phyloP scores from a whole-genome alignment of 1,140 invertebrate species.

The Lycorma delicatula region DNA sequence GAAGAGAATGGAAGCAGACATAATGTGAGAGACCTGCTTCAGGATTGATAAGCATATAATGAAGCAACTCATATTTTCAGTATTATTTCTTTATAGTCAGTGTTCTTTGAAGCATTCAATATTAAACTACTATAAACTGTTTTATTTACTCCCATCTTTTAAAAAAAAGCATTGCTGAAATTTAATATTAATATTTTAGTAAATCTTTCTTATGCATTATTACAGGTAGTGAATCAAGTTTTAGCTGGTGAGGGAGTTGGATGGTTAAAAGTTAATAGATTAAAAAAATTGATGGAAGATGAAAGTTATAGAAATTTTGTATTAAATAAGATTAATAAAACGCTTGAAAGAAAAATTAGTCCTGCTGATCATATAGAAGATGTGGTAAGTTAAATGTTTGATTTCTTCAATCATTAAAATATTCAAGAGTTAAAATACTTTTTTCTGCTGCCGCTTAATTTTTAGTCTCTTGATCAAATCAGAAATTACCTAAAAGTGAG shows the following conservation, averaged over 20 bases:
- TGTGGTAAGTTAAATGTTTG: slow-evolving; percentile 60
- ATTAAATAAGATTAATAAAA: slow-evolving; percentile 89
- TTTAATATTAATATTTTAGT: slow-evolving; percentile 7
- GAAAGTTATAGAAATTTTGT: slow-evolving; percentile 97
- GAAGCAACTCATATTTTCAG: too few relatives aligned
- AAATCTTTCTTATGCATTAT: slow-evolving; percentile 14
- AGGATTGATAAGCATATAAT: too few relatives aligned
- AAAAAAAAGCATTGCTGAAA: not conserved
- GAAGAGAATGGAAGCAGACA: too few relatives aligned
- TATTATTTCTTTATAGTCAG: too few relatives aligned
- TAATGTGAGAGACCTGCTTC: too few relatives aligned
- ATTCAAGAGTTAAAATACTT: too few relatives aligned
- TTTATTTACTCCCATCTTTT: not conserved
- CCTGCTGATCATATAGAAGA: slow-evolving; percentile 97
- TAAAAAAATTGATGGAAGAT: slow-evolving; percentile 97
- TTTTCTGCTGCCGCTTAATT: too few relatives aligned
- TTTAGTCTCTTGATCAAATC: too few relatives aligned
- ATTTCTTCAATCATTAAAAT: slow-evolving; percentile 1
- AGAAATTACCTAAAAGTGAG: too few relatives aligned
- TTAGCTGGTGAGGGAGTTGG: slow-evolving; percentile 93
- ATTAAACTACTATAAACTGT: too few relatives aligned
- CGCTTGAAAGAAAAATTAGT: slow-evolving; percentile 84
- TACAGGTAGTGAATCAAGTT: slow-evolving; percentile 80
- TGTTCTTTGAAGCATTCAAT: too few relatives aligned
- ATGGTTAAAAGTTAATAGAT: slow-evolving; percentile 88